A percentile compares a stretch with the other conserved stretches of the same genome.
Conservation (phyloP, 2,888 invertebrate genomes). For the Xanthia togata region DNA sequence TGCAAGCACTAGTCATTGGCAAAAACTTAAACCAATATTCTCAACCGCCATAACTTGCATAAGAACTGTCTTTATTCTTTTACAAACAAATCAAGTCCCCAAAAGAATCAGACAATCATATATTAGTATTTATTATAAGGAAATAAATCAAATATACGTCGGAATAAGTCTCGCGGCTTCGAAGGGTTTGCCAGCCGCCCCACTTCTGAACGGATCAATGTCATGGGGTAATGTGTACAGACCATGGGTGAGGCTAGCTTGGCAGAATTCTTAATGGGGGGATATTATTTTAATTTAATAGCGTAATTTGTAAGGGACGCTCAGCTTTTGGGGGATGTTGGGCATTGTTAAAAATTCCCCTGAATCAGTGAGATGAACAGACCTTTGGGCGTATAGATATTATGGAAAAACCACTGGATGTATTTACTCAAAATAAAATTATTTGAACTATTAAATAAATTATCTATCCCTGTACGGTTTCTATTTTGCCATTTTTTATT, state of each 20-base stretch:
- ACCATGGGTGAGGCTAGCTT: slow-evolving; percentile 47
- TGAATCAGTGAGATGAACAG: background rate
- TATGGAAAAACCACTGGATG: too few species aligned
- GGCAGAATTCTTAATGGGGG: slow-evolving; percentile 52
- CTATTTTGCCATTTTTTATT: too few species aligned
- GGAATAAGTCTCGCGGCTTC: slow-evolving; percentile 9
- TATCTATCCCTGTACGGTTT: too few species aligned
- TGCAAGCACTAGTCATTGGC: background rate
- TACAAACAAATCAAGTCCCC: slow-evolving; percentile 6
- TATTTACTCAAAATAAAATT: too few species aligned
- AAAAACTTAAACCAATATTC: background rate
- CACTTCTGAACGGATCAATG: slow-evolving; percentile 52
- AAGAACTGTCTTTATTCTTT: background rate
- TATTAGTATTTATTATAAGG: slow-evolving; percentile 23
- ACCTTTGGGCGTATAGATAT: too few species aligned
- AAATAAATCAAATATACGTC: slow-evolving; percentile 55
- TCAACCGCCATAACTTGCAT: background rate
- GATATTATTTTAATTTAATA: slow-evolving; percentile 58
- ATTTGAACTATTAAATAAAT: too few species aligned
- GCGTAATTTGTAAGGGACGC: slow-evolving; percentile 52
- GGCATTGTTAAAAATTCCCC: slow-evolving; percentile 20
- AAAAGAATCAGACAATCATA: slow-evolving; percentile 36
- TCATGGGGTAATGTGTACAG: slow-evolving; percentile 58
- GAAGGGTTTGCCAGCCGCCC: slow-evolving; percentile 22
- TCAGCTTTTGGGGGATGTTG: slow-evolving; percentile 24